phyloP scores from a whole-genome alignment of 2,797 vertebrate species.

The Botia kubotai region DNA sequence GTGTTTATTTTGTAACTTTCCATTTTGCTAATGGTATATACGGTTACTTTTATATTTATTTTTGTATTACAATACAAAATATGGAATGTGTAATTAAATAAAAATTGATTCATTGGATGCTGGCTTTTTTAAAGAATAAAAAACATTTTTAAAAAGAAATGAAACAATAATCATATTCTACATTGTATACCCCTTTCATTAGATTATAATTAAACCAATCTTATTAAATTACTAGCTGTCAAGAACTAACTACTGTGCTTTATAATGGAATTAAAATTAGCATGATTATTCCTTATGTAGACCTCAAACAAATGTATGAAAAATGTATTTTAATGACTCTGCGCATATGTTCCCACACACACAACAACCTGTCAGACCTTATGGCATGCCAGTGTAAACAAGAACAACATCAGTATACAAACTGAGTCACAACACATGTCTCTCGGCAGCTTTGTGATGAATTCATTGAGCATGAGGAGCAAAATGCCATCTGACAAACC shows the following conservation, averaged over 20 bases:
- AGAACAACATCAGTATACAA: slow-evolving; percentile 33
- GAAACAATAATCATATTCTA: too few relatives aligned
- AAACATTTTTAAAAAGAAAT: too few relatives aligned
- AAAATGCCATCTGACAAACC: slow-evolving; percentile 35
- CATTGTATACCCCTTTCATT: too few relatives aligned
- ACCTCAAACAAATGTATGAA: background rate
- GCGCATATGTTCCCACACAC: background rate
- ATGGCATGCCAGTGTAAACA: slow-evolving; percentile 1
- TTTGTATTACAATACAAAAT: background rate
- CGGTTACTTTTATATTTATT: background rate
- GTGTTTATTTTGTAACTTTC: too few relatives aligned
- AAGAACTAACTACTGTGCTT: background rate
- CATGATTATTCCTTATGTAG: background rate
- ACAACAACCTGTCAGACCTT: background rate
- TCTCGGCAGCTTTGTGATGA: slow-evolving; percentile 17
- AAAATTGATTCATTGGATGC: background rate
- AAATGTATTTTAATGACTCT: background rate
- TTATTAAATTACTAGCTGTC: background rate
- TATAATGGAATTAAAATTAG: background rate
- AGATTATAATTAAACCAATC: too few relatives aligned
- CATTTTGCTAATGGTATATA: too few relatives aligned
- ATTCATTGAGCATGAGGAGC: slow-evolving; percentile 15
- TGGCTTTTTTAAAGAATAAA: background rate
- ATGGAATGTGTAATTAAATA: background rate
- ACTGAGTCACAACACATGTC: slow-evolving; percentile 16